Percentiles rank a stretch among this genome's conserved stretches.
These are phyloP conservation scores for Tetrao urogallus DNA, from an alignment of 2,113 vertebrate species.

Conservation along the genomic window DNA sequence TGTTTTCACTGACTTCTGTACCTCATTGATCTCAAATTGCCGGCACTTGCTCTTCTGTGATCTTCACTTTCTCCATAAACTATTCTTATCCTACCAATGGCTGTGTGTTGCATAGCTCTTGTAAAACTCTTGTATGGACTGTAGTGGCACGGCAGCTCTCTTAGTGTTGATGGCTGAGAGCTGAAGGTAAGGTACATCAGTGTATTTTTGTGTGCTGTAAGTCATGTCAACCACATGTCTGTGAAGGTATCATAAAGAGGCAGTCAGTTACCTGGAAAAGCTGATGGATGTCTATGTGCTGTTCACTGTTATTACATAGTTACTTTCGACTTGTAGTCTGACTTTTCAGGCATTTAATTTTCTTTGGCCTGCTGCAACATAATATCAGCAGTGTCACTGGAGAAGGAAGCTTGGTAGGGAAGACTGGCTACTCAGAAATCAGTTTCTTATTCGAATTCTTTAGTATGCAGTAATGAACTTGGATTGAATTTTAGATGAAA, in stretches of 20 bases:
- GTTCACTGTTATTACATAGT: background rate
- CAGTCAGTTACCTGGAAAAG: conserved; percentile 29
- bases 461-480: background rate
- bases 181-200: conserved; percentile 9
- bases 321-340: background rate
- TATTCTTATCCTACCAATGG: background rate
- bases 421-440: background rate
- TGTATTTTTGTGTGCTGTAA: background rate
- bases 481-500: background rate
- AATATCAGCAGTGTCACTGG: background rate
- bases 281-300: background rate
- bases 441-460: background rate
- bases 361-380: background rate
- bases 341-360: background rate
- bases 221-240: background rate
- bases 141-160: background rate
- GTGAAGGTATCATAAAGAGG: conserved; percentile 2
- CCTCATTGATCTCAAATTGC: background rate
- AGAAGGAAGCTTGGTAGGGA: background rate
- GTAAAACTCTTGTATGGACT: background rate
- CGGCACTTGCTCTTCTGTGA: background rate
- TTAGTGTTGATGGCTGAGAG: background rate
- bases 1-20: background rate
- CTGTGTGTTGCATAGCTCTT: background rate
- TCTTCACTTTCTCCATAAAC: background rate